A percentile compares a stretch with the other conserved stretches of the same genome.
These are phyloP conservation scores for Calycopis cecrops DNA, from an alignment of 1,140 invertebrate genomes.

Conservation along the genomic window DNA sequence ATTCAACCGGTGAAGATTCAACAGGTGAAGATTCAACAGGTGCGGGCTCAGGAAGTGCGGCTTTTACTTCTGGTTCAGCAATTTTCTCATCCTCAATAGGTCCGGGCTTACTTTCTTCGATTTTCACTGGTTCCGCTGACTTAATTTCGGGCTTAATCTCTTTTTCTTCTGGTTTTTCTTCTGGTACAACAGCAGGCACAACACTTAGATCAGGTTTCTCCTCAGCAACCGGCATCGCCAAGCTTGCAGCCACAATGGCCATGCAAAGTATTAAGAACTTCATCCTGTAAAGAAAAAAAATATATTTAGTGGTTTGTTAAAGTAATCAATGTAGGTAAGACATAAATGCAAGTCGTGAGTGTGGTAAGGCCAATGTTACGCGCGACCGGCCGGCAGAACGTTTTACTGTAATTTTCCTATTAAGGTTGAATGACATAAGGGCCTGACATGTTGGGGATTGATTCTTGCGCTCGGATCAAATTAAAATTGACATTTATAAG, in stretches of 20 bases:
- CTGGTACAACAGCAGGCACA: constrained; percentile 31
- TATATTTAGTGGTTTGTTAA: constrained; percentile 44
- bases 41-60: constrained; percentile 27
- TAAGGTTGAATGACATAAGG: constrained; percentile 65
- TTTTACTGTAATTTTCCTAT: constrained; percentile 64
- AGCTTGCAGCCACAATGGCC: constrained; percentile 60
- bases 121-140: neutral
- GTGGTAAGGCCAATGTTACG: constrained; percentile 71
- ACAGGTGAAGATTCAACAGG: neutral
- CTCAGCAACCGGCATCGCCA: constrained; percentile 67
- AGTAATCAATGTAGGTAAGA: constrained; percentile 33
- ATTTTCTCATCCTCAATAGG: constrained; percentile 29
- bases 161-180: constrained; percentile 36
- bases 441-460: constrained; percentile 43
- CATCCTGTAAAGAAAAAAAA: constrained; percentile 64
- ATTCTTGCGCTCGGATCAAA: constrained; percentile 46
- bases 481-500: constrained; percentile 52
- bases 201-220: constrained; percentile 44
- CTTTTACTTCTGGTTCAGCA: constrained; percentile 33
- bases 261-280: constrained; percentile 67
- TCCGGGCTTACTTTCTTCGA: constrained; percentile 38
- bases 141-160: constrained; percentile 27
- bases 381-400: constrained; percentile 42
- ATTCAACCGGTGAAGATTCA: no score
- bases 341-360: constrained; percentile 55